A percentile compares a stretch with the other conserved stretches of the same genome.
Evolutionary conservation across 2,888 invertebrate species (phyloP).

Genomic region (Drosophila niveifrons): DNA sequence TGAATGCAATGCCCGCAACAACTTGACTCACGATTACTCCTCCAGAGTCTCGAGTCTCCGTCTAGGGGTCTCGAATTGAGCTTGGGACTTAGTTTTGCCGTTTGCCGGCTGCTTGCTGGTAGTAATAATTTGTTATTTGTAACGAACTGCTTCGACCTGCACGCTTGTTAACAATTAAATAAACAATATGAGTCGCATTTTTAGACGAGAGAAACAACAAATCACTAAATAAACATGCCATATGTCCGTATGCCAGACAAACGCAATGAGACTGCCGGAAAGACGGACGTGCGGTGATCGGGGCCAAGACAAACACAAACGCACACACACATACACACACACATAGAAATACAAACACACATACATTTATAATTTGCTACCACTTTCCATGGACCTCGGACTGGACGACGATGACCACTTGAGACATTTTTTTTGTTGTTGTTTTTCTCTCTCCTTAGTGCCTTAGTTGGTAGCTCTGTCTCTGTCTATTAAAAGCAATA

Average conservation of each 20-base stretch:
- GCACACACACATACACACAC: conserved; percentile 29
- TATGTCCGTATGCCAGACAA: conserved; percentile 21
- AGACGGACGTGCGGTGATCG: conserved; percentile 45
- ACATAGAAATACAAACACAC: conserved; percentile 36
- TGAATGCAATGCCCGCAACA: conserved; percentile 49
- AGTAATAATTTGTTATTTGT: conserved; percentile 76
- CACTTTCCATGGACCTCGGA: conserved; percentile 56
- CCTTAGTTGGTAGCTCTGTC: not conserved
- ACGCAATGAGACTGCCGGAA: conserved; percentile 12
- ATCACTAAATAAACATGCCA: conserved; percentile 79
- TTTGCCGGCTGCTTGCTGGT: conserved; percentile 20
- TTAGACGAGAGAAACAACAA: conserved; percentile 67
- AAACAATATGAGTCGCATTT: conserved; percentile 79
- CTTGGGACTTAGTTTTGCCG: conserved; percentile 39
- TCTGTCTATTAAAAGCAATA: conserved; percentile 74
- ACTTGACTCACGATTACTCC: not conserved
- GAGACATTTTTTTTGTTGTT: conserved; percentile 64
- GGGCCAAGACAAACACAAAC: conserved; percentile 62
- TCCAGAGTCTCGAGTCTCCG: not conserved
- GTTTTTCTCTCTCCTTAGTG: conserved; percentile 5
- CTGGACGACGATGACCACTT: conserved; percentile 58
- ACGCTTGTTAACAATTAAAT: conserved; percentile 81
- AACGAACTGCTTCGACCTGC: conserved; percentile 66
- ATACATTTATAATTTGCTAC: conserved; percentile 40
- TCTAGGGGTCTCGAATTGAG: conserved; percentile 6